A percentile compares a stretch with the other conserved stretches of the same genome.
Conservation (phyloP, 1,140 invertebrate species). For the Drosophila orena region DNA sequence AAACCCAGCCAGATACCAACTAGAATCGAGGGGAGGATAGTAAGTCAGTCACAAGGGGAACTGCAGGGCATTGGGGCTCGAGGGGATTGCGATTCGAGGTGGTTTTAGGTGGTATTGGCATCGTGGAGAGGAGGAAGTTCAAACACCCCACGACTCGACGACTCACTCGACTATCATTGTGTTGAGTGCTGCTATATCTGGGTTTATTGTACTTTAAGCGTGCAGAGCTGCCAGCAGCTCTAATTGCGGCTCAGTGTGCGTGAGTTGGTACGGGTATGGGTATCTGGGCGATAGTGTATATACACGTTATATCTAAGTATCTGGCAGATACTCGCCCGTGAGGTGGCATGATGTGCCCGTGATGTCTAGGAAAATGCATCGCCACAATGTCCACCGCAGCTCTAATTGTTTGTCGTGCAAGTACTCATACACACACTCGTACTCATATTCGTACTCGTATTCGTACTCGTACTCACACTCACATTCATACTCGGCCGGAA, state of each 20-base stretch:
- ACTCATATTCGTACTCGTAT: background rate
- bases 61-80: background rate
- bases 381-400: slow-evolving; percentile 71
- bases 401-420: slow-evolving; percentile 73
- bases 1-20: slow-evolving; percentile 44
- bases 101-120: slow-evolving; percentile 8
- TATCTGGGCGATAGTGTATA: slow-evolving; percentile 25
- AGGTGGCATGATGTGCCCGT: slow-evolving; percentile 33
- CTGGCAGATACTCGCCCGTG: slow-evolving; percentile 31
- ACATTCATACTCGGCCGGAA: slow-evolving; percentile 2
- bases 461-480: background rate
- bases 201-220: slow-evolving; percentile 77
- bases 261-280: slow-evolving; percentile 5
- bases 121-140: slow-evolving; percentile 59
- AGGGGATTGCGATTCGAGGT: background rate
- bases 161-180: slow-evolving; percentile 37
- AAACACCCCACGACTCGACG: slow-evolving; percentile 68
- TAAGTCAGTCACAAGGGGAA: background rate
- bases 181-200: slow-evolving; percentile 65
- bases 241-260: slow-evolving; percentile 58
- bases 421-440: background rate
- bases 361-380: slow-evolving; percentile 76
- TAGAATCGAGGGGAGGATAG: slow-evolving; percentile 16
- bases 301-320: slow-evolving; percentile 15
- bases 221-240: slow-evolving; percentile 57